Conservation (phyloP, 1,140 invertebrate species). For the Drosophila guanche region DNA sequence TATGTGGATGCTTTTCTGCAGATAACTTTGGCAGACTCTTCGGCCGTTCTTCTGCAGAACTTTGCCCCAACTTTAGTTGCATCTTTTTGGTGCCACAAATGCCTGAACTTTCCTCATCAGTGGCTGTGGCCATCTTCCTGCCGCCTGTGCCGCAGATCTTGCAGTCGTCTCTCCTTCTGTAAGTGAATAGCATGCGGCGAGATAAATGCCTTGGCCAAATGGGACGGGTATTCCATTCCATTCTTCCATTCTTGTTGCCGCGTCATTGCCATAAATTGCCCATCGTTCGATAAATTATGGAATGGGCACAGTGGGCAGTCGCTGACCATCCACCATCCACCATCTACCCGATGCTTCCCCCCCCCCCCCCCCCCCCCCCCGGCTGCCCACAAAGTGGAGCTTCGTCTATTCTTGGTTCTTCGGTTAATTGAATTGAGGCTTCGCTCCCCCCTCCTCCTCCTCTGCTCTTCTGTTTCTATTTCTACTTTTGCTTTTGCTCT, state of each 20-base stretch:
- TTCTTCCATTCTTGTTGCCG: constrained; percentile 37
- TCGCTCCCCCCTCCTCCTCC: no score
- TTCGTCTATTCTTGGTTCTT: constrained; percentile 18
- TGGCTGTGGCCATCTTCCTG: not conserved
- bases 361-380: no score
- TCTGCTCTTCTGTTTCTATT: not conserved
- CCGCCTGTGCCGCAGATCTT: constrained; percentile 13
- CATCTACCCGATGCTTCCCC: constrained; percentile 19
- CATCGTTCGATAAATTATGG: constrained; percentile 52
- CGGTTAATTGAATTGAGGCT: constrained; percentile 34
- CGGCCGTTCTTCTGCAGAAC: no score
- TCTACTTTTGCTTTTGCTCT: constrained; percentile 46
- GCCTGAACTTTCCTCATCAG: constrained; percentile 5
- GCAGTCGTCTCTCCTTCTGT: constrained; percentile 8
- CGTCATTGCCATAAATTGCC: constrained; percentile 74
- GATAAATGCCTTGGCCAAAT: constrained; percentile 49
- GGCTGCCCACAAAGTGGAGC: no score
- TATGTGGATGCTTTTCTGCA: not conserved
- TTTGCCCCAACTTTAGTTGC: no score
- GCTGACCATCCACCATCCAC: not conserved
- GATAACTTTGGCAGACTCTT: no score
- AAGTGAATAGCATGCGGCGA: constrained; percentile 44
- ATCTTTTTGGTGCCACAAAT: no score
- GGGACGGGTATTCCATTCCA: not conserved
- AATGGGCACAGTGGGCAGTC: constrained; percentile 52